Conservation (phyloP, 2,888 invertebrate species). For the Drosophila kambysellisi region DNA sequence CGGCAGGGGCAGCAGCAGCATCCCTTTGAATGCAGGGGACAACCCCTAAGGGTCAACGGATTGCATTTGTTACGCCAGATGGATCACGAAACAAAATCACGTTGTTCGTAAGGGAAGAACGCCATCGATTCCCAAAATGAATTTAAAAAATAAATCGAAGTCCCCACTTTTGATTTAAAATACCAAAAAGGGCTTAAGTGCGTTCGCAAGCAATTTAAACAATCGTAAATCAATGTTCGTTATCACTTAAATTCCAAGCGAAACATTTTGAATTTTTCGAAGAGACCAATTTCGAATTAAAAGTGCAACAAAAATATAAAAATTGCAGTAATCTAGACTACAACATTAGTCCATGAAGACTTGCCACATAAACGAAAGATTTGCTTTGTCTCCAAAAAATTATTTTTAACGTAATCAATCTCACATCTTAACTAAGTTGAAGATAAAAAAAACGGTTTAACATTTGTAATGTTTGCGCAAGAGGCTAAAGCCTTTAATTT, state of each 20-base stretch:
- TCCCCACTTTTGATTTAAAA: constrained; percentile 3
- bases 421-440: background rate
- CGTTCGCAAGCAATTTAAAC: background rate
- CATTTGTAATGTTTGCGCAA: background rate
- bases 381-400: background rate
- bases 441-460: background rate
- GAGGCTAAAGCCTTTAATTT: background rate
- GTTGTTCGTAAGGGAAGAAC: constrained; percentile 18
- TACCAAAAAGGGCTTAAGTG: background rate
- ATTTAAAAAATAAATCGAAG: background rate
- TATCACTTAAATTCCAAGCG: background rate
- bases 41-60: constrained; percentile 49
- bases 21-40: constrained; percentile 9
- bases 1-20: constrained; percentile 9
- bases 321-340: background rate
- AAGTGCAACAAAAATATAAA: background rate
- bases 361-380: background rate
- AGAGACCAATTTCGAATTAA: background rate
- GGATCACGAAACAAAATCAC: constrained; percentile 27
- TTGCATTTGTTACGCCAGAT: constrained; percentile 47
- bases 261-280: background rate
- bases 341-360: background rate
- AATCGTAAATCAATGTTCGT: background rate
- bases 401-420: background rate
- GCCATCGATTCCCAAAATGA: constrained; percentile 1